Evolutionary conservation across 2,113 vertebrate genomes (phyloP), one percentile per base, ranked within the genome.

Genomic region (Oryzias celebensis): DNA sequence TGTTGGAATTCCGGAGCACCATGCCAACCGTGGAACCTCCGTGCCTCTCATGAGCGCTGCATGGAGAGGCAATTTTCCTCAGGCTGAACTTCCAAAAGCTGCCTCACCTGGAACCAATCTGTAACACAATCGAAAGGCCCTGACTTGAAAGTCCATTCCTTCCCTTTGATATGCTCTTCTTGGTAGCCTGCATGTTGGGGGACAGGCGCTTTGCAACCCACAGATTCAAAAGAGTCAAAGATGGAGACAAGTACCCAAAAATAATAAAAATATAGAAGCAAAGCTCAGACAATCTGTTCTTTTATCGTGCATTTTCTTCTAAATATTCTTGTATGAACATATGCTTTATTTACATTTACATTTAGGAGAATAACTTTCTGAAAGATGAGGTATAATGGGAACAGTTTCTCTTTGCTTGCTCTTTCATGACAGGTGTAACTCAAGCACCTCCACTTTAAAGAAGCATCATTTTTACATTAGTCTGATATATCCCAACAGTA

Each of bases 21-120:
- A 90, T 89, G 89, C 91, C 89, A 90, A 92, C 85, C 91, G 80
- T 92, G 90, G 91, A 92, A 88, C 88, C 86, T 89, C 81, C 65
- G 80, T 87, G 82, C 82, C 78, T 90, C 85, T 81, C 72, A 58
- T 88, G 75, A 82, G 85, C 71, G 14, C 81, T 88, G 80, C 83
- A 79, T 73, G 74, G 88, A 92, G 83, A 75, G 87, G 90, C 87
- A 91, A 91, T 91, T 92, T 92, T 92, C 91, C 89, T 90, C 88
- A 74, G 71, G 86, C 90, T 87, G 90, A 90, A 89, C 82, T 88
- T 90, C 81, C 83, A 82, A 91, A 92, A 93, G 92, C 91, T 85
- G 86, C 88, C 83, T 93, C 92, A 93, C 93, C 93, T 95, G 92
- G 93, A 95, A 96, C 87, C 88, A 93, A 93, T 94, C 90, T 92